A percentile compares a stretch with the other conserved stretches of the same genome.
Evolutionary conservation across 2,113 vertebrate species (phyloP).

Genomic region (Lagopus leucura): DNA sequence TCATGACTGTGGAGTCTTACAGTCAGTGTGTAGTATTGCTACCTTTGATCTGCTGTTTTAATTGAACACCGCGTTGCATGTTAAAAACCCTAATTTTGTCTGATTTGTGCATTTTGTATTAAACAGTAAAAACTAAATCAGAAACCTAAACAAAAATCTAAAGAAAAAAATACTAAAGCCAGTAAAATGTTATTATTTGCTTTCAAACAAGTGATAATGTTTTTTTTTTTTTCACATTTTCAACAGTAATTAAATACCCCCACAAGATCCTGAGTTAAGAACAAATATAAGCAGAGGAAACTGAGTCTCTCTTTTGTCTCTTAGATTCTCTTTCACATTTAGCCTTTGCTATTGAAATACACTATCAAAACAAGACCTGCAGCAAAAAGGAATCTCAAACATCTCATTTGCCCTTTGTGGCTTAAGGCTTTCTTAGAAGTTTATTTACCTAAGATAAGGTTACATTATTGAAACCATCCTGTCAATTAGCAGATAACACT

Average conservation of each 20-base stretch:
- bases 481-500: conserved; percentile 47
- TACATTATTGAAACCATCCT: conserved; percentile 29
- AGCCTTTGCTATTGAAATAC: background rate
- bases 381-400: conserved; percentile 34
- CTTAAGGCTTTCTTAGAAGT: conserved; percentile 23
- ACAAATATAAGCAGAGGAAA: background rate
- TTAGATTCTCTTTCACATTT: conserved; percentile 4
- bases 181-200: background rate
- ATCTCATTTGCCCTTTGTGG: conserved; percentile 20
- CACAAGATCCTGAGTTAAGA: background rate
- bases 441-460: conserved; percentile 14
- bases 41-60: background rate
- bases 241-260: background rate
- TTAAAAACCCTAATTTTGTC: background rate
- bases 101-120: background rate
- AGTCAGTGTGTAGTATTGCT: background rate
- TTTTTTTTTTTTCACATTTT: background rate
- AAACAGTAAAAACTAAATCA: background rate
- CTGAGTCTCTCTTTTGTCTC: background rate
- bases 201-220: background rate
- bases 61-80: background rate
- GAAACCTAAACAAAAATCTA: background rate
- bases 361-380: conserved; percentile 35
- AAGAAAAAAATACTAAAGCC: background rate
- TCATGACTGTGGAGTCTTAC: background rate